Base-by-base conservation (phyloP, 2,113 vertebrate genomes). In the Gobius niger region DNA sequence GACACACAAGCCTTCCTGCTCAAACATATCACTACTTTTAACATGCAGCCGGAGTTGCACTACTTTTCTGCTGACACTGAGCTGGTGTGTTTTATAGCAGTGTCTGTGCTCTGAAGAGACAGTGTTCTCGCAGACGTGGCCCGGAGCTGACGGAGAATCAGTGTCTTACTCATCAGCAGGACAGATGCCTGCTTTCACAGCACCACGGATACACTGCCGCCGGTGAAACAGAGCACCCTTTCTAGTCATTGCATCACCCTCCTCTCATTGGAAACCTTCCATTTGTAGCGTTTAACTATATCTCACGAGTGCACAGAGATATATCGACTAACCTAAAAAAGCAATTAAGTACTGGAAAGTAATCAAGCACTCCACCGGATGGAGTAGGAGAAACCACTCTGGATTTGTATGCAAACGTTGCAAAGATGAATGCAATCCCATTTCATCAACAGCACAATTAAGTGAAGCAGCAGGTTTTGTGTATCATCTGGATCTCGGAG, bases 371-470 rank as follows among this genome's bases (percentile, higher is more conserved):
- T 67, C 15, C 16, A 34, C 41, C 15, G 24, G 44, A 81, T 73
- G 63, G 2, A 63, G 47, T 5, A 6, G 3, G 47, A 76, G 34
- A 73, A 68, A 73, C 18, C 2, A 15, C 10, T 49, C 56, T 64
- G 64, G 15, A 41, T 72, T 76, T 65, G 16, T 46, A 63, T 44
- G 34, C 40, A 60, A 9, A 44, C 19, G 63, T 63, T 63, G 14
- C n/a, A 9, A 47, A 70, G 63, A 68, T 8, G 41, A 50, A 53
- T n/a, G 24, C 54, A 65, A 34, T 15, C 47, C 59, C 41, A 56
- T 53, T 72, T 75, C n/a, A 66, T 74, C 63, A 76, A 50, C 47
- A 54, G 41, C 63, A 85, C 78, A 88, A 83, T 75, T 82, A 72
- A 81, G 78, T 2, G 54, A 54, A 78, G 63, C 66, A 78, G 77